Evolutionary conservation across 2,113 vertebrate genomes (phyloP).

Genomic region (Glareola pratincola): DNA sequence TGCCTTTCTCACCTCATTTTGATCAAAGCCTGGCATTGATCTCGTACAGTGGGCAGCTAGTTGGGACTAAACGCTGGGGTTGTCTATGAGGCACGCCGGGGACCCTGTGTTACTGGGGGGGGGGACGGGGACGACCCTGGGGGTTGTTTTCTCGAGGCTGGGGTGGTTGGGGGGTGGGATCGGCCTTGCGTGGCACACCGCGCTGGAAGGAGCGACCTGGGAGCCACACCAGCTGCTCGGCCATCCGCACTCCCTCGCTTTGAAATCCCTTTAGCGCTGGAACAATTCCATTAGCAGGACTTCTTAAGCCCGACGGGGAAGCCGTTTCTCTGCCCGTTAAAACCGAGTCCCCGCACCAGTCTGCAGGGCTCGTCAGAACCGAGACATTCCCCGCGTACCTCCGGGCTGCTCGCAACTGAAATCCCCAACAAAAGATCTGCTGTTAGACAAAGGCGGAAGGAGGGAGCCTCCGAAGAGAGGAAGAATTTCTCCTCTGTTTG

Average conservation of each 20-base stretch:
- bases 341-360: background rate
- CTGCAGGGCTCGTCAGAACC: background rate
- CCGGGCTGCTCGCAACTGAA: constrained; percentile 11
- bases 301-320: background rate
- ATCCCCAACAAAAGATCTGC: constrained; percentile 53
- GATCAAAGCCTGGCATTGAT: background rate
- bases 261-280: constrained; percentile 49
- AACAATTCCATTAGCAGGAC: constrained; percentile 58
- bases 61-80: background rate
- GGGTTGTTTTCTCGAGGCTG: background rate
- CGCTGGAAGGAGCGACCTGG: background rate
- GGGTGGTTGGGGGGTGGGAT: background rate
- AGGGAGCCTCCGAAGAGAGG: background rate
- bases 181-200: background rate
- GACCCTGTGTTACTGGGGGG: background rate
- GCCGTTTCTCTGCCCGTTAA: background rate
- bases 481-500: background rate
- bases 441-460: constrained; percentile 49
- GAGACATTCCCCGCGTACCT: background rate
- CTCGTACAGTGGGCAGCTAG: background rate
- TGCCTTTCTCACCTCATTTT: background rate
- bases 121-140: background rate
- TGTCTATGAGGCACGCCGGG: fast-evolving
- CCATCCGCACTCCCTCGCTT: background rate
- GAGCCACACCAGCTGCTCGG: constrained; percentile 1